Base-by-base conservation (phyloP, 1,140 invertebrate genomes). In the Pachypsylla venusta region DNA sequence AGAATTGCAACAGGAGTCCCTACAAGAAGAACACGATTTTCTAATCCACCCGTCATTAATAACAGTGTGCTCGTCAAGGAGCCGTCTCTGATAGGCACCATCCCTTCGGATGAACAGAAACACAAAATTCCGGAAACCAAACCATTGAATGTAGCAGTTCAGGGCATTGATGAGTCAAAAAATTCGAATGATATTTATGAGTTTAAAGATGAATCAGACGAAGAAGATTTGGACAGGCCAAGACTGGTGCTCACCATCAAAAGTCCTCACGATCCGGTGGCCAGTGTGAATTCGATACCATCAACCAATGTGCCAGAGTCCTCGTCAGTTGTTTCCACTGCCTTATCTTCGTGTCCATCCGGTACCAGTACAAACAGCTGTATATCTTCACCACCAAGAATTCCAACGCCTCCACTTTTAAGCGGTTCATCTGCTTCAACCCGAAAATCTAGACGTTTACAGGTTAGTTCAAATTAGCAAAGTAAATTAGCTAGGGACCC, bases 181-280 rank as follows among this genome's bases (percentile, higher is more conserved):
- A 48, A 70, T 67, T 54, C 70, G 74, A 78, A 79, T 1, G 86
- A 89, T 67, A 79, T 89, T 2, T 89, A 89, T 63, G 86, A 89
- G 68, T 89, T 89, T 67, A 81, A 85, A 64, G 86, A 89, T 65
- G 86, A 89, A 67, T 84, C 84, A 25, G 84, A 84, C 53, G 85
- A 89, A 65, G 80, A 48, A 19, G 83, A 67, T 72, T 69, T 57
- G 72, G 73, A 77, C 56, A 72, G 85, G 39, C 86, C 85, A 0
- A 74, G 85, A 35, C 71, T 87, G 2, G 86, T 88, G 59, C 73
- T 88, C 1, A 87, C 85, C 0, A 88, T 89, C 40, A 89, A 89
- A 71, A 84, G 82, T 57, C 81, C 83, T n/a, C 58, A 58, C 20
- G 61, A 63, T 4, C 55, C 53, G 24, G 16, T 39, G 42, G n/a